Percentiles rank a stretch among this genome's conserved stretches.
These are phyloP conservation scores for Coracopsis vasa DNA, from an alignment of 2,113 vertebrate species.

Conservation along the genomic window DNA sequence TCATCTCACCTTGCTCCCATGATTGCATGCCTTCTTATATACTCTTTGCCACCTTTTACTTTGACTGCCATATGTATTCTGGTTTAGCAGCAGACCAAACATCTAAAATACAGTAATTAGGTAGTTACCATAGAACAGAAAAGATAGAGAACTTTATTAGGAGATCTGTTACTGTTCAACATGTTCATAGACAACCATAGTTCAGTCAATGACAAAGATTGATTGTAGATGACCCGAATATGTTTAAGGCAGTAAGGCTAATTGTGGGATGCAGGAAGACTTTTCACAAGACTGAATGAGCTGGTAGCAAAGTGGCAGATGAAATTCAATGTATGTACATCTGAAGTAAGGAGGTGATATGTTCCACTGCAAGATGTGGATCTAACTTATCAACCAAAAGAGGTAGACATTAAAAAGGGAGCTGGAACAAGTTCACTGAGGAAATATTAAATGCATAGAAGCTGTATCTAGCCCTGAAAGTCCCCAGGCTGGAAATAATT, in stretches of 20 bases:
- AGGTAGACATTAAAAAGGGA: neutral
- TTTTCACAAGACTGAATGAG: neutral
- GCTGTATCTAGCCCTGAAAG: neutral
- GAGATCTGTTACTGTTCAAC: neutral
- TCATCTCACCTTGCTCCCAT: neutral
- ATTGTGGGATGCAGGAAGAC: neutral
- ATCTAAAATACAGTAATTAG: neutral
- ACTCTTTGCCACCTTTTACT: neutral
- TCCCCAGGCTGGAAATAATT: neutral
- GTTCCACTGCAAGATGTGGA: neutral
- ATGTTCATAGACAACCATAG: neutral
- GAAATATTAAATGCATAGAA: neutral
- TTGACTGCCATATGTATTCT: neutral
- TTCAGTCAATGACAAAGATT: neutral
- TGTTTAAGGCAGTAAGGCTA: neutral
- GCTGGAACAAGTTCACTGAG: neutral
- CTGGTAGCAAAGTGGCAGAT: neutral
- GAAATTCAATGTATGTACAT: neutral
- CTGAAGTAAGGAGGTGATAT: neutral
- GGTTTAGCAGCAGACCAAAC: neutral
- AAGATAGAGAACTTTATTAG: neutral
- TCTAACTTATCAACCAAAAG: neutral
- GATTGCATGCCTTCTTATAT: neutral
- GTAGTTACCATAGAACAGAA: neutral
- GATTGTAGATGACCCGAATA: neutral